phyloP scores from a whole-genome alignment of 2,888 invertebrate species.

The Lepidochitona cinerea region DNA sequence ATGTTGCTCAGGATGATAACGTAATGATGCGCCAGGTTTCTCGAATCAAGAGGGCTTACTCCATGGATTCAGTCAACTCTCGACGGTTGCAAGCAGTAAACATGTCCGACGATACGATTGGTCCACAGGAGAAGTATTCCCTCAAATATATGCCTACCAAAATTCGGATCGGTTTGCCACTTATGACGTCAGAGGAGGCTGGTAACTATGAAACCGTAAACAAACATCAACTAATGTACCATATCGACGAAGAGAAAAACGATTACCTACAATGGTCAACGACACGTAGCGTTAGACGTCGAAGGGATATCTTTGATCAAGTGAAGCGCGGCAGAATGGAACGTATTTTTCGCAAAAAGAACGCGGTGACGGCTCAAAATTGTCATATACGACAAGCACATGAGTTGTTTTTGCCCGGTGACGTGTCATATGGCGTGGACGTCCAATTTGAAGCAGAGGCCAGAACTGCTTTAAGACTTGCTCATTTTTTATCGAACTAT shows the following conservation, averaged over 20 bases:
- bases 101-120: neutral
- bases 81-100: neutral
- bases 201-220: neutral
- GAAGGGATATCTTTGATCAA: slow-evolving; percentile 10
- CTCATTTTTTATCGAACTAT: slow-evolving; percentile 95
- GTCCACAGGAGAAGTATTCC: neutral
- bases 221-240: neutral
- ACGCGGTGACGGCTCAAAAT: slow-evolving; percentile 28
- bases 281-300: neutral
- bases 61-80: neutral
- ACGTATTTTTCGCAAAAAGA: neutral
- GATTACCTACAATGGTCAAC: neutral
- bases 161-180: neutral
- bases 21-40: neutral
- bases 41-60: neutral
- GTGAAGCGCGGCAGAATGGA: slow-evolving; percentile 18
- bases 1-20: neutral
- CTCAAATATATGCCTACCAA: neutral
- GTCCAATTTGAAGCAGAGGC: slow-evolving; percentile 93
- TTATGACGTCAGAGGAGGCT: neutral
- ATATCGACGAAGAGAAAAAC: neutral
- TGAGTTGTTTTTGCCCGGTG: slow-evolving; percentile 85
- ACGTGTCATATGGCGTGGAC: slow-evolving; percentile 86
- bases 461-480: slow-evolving; percentile 92
- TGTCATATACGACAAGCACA: slow-evolving; percentile 75